Evolutionary conservation across 2,113 vertebrate genomes (phyloP).

Genomic region (Cheirogaleus medius): DNA sequence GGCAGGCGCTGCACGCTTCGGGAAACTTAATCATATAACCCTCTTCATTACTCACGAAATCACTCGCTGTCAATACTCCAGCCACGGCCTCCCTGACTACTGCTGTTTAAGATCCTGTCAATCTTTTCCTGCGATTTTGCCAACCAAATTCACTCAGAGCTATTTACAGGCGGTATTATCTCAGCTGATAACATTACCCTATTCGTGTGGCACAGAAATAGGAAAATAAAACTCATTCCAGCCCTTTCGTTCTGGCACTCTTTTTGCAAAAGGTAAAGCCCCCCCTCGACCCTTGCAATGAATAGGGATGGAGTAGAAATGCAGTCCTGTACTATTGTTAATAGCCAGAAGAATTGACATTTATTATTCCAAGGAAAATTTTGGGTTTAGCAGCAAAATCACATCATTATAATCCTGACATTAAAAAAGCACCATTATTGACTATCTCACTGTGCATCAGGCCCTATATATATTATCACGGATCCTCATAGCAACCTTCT

Average conservation of each 20-base stretch:
- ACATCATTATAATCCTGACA: background rate
- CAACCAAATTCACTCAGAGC: conserved; percentile 81
- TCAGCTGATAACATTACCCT: conserved; percentile 71
- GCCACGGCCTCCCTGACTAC: conserved; percentile 80
- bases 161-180: conserved; percentile 79
- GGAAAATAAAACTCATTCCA: conserved; percentile 75
- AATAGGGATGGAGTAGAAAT: background rate
- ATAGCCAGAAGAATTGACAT: background rate
- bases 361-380: background rate
- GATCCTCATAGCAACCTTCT: background rate
- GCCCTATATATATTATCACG: background rate
- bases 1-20: conserved; percentile 78
- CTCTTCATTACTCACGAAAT: conserved; percentile 84
- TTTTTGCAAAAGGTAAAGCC: conserved; percentile 37
- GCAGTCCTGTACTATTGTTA: background rate
- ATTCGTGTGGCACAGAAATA: conserved; percentile 51
- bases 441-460: background rate
- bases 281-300: background rate
- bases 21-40: conserved; percentile 82
- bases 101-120: conserved; percentile 83
- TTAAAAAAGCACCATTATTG: background rate
- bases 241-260: conserved; percentile 66
- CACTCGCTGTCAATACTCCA: conserved; percentile 80
- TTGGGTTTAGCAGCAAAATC: background rate
- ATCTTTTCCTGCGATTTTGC: conserved; percentile 73